Evolutionary conservation across 2,888 invertebrate species (phyloP), one percentile per base, ranked within the genome.

Genomic region (Eutolmus rufibarbis): DNA sequence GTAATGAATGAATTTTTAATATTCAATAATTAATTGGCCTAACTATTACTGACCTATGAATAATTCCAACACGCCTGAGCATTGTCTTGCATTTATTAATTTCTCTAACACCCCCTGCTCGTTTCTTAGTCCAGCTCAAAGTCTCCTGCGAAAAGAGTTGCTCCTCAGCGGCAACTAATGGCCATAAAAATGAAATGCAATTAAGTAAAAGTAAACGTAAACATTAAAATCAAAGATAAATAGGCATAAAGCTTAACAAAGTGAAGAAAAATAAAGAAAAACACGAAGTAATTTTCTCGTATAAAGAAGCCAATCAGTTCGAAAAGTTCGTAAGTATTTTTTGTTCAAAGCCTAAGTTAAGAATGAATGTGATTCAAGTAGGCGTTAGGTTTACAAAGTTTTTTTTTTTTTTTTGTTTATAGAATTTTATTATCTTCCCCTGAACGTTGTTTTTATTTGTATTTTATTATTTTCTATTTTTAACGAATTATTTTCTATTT

Each of bases 291-390:
- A 40, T 82, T 82, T 82, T 57, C 14, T 79, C 37, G 19, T 82
- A 57, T 12, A 74, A 37, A 51, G 56, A 82, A 82, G 57, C 34
- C 28, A 51, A 57, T 82, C 34, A 66, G 37, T 57, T 82, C 16
- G 37, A 66, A 37, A 46, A 82, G 37, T 37, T 82, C 19, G 19
- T 76, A 66, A 66, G 37, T 82, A 82, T 34, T 82, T 28, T 82
- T 82, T 82, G 57, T 82, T 57, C 40, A 57, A 56, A 56, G 46
- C 19, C 9, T 37, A 57, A 57, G n/a, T 57, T 82, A 82, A 37
- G 82, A 8, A 82, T 82, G 82, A 82, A 82, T 82, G 82, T 82
- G 57, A 82, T 82, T 82, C 82, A 82, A n/a, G 19, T 82, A 82
- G 82, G 23, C 14, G 23, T 57, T 57, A 82, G 34, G 12, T 78